Evolutionary conservation across 2,797 vertebrate species (phyloP), one percentile per base, ranked within the genome.

Genomic region (Meriones psammophilus): DNA sequence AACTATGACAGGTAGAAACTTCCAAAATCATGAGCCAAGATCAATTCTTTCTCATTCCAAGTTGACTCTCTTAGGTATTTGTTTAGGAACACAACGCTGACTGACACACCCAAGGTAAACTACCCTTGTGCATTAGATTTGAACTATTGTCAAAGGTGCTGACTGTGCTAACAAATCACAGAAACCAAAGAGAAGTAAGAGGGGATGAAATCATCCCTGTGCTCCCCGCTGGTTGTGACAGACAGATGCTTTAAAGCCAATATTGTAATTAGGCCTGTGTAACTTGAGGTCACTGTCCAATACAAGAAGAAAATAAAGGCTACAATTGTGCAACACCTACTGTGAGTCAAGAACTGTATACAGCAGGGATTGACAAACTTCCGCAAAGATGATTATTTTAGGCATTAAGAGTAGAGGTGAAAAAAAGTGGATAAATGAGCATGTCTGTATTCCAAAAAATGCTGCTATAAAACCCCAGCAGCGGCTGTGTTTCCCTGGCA

Each of bases 301-400:
- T 56, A 36, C 66, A 76, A 74, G 58, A 76, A 42, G 85, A 86
- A 94, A 88, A 68, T 28, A 86, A 92, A 91, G 92, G 46, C 88
- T 86, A 56, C 83, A 42, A 18, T 68, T 77, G 68, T 22, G 26
- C 1, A 26, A 50, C 60, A 92, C 54, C 17, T 71, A 54, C 60
- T 73, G 13, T 62, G 33, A 68, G 36, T 85, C 5, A 71, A 68
- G 2, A 78, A 50, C 13, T 56, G 18, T 76, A 18, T 79, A 74
- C 60, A 39, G 22, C 46, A 73, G 14, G 1, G 33, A 13, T 50
- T 3, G 1, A 33, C 24, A 69, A 73, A 88, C 28, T 77, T 33
- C 46, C 76, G 56, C 62, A 93, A 94, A 74, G 46, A 77, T 68
- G 68, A 50, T 50, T 50, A 50, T 50, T 50, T 50, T 50, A 50